Percentiles rank a stretch among this genome's conserved stretches.
phyloP scores from a whole-genome alignment of 2,113 vertebrate genomes.

The Baryphthengus martii region DNA sequence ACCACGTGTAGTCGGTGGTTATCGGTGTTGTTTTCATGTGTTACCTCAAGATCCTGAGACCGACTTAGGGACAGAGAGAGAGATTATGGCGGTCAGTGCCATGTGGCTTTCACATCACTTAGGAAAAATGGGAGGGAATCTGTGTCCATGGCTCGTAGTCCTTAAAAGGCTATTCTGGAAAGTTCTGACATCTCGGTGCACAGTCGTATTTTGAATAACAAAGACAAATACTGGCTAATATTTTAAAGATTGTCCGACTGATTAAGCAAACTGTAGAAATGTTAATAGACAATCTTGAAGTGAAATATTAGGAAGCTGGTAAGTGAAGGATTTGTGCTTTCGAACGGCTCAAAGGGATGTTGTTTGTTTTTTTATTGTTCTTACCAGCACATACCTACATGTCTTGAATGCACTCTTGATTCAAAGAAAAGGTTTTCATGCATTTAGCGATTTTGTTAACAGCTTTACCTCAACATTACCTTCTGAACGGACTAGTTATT shows the following conservation, averaged over 20 bases:
- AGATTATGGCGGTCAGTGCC: not conserved
- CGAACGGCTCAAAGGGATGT: not conserved
- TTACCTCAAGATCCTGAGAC: not conserved
- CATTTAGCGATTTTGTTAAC: not conserved
- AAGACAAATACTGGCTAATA: not conserved
- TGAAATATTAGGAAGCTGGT: not conserved
- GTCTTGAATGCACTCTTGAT: not conserved
- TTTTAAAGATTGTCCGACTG: not conserved
- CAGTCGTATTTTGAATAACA: not conserved
- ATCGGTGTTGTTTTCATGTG: accelerated
- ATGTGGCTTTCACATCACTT: not conserved
- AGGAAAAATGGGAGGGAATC: not conserved
- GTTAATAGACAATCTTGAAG: not conserved
- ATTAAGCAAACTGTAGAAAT: not conserved
- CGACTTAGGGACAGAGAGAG: not conserved
- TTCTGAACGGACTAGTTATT: not conserved
- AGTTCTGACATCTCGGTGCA: not conserved
- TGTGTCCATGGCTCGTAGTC: not conserved
- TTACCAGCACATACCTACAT: not conserved
- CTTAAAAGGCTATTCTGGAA: not conserved
- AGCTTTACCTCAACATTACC: not conserved
- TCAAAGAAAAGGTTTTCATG: not conserved
- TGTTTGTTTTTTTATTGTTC: not conserved
- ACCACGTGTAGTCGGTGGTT: not conserved
- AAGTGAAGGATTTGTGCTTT: not conserved